These are phyloP conservation scores for Semotilus atromaculatus DNA, from an alignment of 2,797 vertebrate genomes.

Conservation along the genomic window DNA sequence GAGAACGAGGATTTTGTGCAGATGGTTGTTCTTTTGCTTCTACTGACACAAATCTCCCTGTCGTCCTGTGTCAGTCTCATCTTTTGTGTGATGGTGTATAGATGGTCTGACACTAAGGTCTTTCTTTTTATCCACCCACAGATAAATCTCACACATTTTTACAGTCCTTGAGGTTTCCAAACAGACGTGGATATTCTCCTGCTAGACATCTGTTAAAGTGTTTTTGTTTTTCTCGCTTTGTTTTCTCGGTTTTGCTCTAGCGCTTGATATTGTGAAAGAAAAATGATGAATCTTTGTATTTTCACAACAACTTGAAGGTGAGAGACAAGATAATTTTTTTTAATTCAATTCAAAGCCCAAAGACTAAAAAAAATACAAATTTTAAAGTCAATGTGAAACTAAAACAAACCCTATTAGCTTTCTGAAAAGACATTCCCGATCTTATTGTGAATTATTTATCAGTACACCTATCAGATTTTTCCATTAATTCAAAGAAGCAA, in stretches of 20 bases:
- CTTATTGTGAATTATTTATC: neutral
- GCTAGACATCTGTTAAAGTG: slow-evolving; percentile 29
- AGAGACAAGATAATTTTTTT: neutral
- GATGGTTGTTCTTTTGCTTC: slow-evolving; percentile 66
- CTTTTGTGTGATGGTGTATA: slow-evolving; percentile 24
- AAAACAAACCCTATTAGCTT: neutral
- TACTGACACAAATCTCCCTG: slow-evolving; percentile 69
- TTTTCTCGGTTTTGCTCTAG: neutral
- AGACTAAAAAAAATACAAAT: neutral
- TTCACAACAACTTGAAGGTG: neutral
- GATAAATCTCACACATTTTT: slow-evolving; percentile 23
- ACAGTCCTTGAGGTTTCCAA: neutral
- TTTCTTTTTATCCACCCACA: slow-evolving; percentile 32
- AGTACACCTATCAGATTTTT: neutral
- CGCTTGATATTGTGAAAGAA: neutral
- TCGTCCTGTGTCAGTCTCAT: neutral
- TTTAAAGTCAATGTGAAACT: neutral
- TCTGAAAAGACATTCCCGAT: neutral
- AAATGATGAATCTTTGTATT: neutral
- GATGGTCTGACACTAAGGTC: neutral
- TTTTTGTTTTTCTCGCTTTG: neutral
- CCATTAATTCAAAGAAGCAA: neutral
- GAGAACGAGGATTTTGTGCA: slow-evolving; percentile 57
- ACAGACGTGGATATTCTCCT: neutral
- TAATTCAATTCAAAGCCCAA: neutral